Percentiles rank a stretch among this genome's conserved stretches.
These are phyloP conservation scores for Trisateles emortualis DNA, from an alignment of 2,888 invertebrate genomes.

Conservation along the genomic window DNA sequence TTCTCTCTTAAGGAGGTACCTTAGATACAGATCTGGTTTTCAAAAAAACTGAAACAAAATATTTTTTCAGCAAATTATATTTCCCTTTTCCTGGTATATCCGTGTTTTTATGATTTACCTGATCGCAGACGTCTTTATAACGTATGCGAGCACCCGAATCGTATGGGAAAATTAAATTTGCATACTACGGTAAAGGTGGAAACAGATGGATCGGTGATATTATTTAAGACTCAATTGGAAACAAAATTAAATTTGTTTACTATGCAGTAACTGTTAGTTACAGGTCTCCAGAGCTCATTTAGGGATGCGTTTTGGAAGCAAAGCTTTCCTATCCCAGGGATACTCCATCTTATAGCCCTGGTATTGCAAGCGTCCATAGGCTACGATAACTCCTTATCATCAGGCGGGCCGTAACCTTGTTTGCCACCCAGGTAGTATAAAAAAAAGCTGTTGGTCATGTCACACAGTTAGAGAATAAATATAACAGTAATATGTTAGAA, in stretches of 20 bases:
- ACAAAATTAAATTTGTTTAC: neutral
- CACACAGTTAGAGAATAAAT: too few relatives aligned
- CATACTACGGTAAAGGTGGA: conserved; percentile 48
- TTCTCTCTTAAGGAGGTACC: conserved; percentile 22
- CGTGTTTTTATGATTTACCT: conserved; percentile 58
- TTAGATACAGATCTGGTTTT: conserved; percentile 35
- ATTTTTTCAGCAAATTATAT: conserved; percentile 44
- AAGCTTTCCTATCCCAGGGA: too few relatives aligned
- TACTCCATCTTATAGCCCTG: too few relatives aligned
- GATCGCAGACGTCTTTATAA: conserved; percentile 59
- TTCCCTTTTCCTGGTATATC: conserved; percentile 29
- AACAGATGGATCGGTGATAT: conserved; percentile 3
- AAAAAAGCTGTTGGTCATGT: too few relatives aligned
- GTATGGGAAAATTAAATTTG: conserved; percentile 63
- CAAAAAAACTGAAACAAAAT: conserved; percentile 37
- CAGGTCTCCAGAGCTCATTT: too few relatives aligned
- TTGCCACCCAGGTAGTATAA: too few relatives aligned
- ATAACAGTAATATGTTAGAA: too few relatives aligned
- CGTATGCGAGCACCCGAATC: conserved; percentile 39
- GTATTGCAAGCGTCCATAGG: too few relatives aligned
- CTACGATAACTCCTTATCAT: too few relatives aligned
- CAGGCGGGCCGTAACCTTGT: too few relatives aligned
- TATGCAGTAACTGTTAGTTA: too few relatives aligned
- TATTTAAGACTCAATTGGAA: neutral
- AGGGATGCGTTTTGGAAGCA: too few relatives aligned